Base-by-base conservation (phyloP, 2,888 invertebrate genomes). In the Phymatocera aterrima region DNA sequence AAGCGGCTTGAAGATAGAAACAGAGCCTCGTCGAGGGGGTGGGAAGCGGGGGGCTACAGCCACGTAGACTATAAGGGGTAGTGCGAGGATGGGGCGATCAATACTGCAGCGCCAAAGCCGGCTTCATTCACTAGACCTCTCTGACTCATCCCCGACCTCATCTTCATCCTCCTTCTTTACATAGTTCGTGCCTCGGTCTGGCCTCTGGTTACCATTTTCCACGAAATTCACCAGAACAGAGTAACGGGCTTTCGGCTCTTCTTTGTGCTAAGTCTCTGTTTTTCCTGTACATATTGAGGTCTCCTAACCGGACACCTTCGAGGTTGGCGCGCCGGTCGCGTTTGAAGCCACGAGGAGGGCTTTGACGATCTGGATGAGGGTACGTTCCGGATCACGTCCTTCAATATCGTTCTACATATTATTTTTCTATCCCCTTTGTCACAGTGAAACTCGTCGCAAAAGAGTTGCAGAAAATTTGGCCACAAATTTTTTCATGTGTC, bases 21-120 rank as follows among this genome's bases (percentile, higher is more conserved):
- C 37, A 61, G 68, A 79, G 37, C 72, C 72, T 64, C 40, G 18
- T 65, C 40, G 65, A 40, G 65, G 21, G 68, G 68, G 61, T 37
- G 68, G 68, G 10, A 4, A n/a, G 40, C 24, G 68, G 68, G 68
- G 24, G n/a, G 68, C 24, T n/a, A 28, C n/a, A 72, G 72, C 43
- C 46, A 46, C 68, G 40, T 51, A 72, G 31, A 31, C 31, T 48
- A 51, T 18, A 43, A 51, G 51, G 51, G 46, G 46, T 60, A 78
- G 79, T 79, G 82, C 83, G 84, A 87, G 88, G 87, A 85, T 88
- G 88, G 87, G 87, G 84, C 88, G 88, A 88, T 88, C 88, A 88
- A 88, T 88, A 88, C 87, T 83, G 87, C 84, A 81, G 83, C 80
- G 82, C 81, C 82, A 81, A 82, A 84, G 81, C 85, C 84, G 83